Base-by-base conservation (phyloP, 2,797 vertebrate genomes). In the Oreortyx pictus region DNA sequence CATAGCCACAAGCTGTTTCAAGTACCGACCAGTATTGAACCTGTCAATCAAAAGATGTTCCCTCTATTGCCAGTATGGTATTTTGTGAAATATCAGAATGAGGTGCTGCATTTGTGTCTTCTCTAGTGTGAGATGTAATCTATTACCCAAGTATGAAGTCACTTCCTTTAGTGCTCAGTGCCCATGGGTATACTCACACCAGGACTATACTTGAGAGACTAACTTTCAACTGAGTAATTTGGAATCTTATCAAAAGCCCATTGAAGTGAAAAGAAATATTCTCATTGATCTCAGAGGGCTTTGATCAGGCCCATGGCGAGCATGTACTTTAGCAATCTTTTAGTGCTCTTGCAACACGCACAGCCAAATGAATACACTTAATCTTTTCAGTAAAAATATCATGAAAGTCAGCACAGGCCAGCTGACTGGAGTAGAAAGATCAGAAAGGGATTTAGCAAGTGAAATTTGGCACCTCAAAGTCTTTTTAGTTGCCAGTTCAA, bases 241-340 rank as follows among this genome's bases (percentile, higher is more conserved):
- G 73, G 82, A 91, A 70, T 82, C 74, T 91, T 95, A 88, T 94
- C 85, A 96, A 94, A 96, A 89, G 73, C 31, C 77, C 31, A 64
- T 39, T 91, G 85, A 96, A 96, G 70, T 95, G 85, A 93, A 96
- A 94, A 80, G 94, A 93, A 96, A 89, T 89, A 96, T 88, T 95
- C 88, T 71, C 49, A 94, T 88, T 95, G 89, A 96, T 96, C 91
- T 96, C 80, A 64, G 47, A 95, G 74, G 80, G 47, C 96, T 96
- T 96, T 96, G 95, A 96, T 96, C 91, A 94, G 74, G 22, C 33
- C 64, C 31, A 49, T 86, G 70, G 88, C 79, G 90, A 96, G 75
- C 62, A 33, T 81, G 85, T 94, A 85, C 75, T 94, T 97, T 91
- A 93, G 75, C 88, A 92, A 85, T 86, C 86, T 88, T 94, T 84